A percentile compares a stretch with the other conserved stretches of the same genome.
Conservation (phyloP, 2,113 vertebrate genomes). For the Rhinoderma darwinii region DNA sequence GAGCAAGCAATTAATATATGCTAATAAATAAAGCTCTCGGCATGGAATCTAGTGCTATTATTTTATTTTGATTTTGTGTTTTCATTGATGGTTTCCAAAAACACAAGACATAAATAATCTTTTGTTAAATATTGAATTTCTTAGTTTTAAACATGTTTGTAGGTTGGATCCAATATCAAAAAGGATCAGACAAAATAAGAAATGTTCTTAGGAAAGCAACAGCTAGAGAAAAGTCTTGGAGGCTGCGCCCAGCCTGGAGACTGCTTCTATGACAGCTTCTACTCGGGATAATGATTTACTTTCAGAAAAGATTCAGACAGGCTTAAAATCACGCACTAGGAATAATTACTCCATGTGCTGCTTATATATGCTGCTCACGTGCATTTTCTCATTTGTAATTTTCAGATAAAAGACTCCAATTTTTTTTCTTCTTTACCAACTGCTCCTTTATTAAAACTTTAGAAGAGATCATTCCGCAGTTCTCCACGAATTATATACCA, state of each 20-base stretch:
- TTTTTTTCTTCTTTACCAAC: conserved; percentile 25
- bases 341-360: background rate
- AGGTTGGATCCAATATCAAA: conserved; percentile 1
- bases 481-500: conserved; percentile 14
- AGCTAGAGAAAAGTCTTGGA: background rate
- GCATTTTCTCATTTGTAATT: conserved; percentile 29
- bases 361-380: conserved; percentile 9
- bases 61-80: background rate
- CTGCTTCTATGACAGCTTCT: background rate
- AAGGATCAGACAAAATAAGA: background rate
- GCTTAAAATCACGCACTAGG: background rate
- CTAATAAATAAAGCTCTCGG: conserved; percentile 17
- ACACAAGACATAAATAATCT: background rate
- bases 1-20: conserved; percentile 2
- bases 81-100: background rate
- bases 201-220: background rate
- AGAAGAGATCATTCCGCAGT: background rate
- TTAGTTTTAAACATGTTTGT: background rate
- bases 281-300: conserved; percentile 16
- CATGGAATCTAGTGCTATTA: background rate
- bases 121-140: background rate
- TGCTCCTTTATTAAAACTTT: conserved; percentile 39
- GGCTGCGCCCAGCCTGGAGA: background rate
- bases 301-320: conserved; percentile 19
- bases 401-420: conserved; percentile 26